Percentiles rank a stretch among this genome's conserved stretches.
Evolutionary conservation across 2,113 vertebrate genomes (phyloP).

Genomic region (Poicephalus meyeri): DNA sequence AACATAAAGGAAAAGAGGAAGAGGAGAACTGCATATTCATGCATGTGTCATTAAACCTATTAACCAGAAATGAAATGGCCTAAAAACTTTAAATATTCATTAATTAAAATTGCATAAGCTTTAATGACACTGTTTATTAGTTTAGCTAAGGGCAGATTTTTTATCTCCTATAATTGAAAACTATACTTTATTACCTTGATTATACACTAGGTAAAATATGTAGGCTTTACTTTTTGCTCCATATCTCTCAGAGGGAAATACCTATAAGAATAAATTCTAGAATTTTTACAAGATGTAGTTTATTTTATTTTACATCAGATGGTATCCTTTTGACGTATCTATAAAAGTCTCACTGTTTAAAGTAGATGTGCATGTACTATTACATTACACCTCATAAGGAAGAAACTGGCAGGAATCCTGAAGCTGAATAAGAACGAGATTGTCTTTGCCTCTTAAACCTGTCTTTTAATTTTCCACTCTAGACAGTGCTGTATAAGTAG

Average conservation of each 20-base stretch:
- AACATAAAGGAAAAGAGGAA: not conserved
- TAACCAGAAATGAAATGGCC: slow-evolving; percentile 23
- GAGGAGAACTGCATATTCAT: not conserved
- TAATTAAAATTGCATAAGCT: slow-evolving; percentile 56
- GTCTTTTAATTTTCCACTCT: slow-evolving; percentile 77
- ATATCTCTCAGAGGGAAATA: not conserved
- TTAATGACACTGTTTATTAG: slow-evolving; percentile 67
- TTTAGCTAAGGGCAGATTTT: slow-evolving; percentile 60
- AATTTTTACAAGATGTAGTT: slow-evolving; percentile 72
- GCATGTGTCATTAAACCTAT: not conserved
- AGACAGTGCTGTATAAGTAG: slow-evolving; percentile 34
- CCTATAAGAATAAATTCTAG: slow-evolving; percentile 53
- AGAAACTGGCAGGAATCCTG: slow-evolving; percentile 68
- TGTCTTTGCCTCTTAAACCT: slow-evolving; percentile 76
- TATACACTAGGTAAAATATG: slow-evolving; percentile 57
- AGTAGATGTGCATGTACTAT: slow-evolving; percentile 72
- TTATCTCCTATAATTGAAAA: slow-evolving; percentile 54
- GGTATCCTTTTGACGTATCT: slow-evolving; percentile 64
- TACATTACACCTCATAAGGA: slow-evolving; percentile 71
- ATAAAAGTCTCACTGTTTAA: slow-evolving; percentile 75
- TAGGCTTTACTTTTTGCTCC: slow-evolving; percentile 26
- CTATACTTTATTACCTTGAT: slow-evolving; percentile 47
- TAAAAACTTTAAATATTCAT: slow-evolving; percentile 49
- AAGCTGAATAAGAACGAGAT: slow-evolving; percentile 69
- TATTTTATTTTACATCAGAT: slow-evolving; percentile 72